Evolutionary conservation across 2,113 vertebrate species (phyloP).

Genomic region (Macroglossus sobrinus): DNA sequence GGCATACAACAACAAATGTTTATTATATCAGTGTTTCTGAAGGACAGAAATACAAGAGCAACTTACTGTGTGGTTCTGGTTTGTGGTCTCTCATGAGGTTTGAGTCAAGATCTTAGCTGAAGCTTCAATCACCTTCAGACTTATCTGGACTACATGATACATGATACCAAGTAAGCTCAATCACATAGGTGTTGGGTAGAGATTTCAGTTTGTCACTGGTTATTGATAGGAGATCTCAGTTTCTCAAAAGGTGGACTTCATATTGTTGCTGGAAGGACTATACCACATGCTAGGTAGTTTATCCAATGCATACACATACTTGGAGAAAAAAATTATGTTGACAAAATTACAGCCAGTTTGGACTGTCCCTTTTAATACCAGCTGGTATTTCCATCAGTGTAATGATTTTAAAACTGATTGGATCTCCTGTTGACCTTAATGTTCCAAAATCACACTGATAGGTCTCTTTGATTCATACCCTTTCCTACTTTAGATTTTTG

Average conservation of each 20-base stretch:
- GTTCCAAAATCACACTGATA: neutral
- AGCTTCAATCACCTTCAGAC: neutral
- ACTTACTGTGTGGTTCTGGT: neutral
- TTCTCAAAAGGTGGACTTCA: neutral
- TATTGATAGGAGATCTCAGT: neutral
- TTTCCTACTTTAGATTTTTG: neutral
- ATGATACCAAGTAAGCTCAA: neutral
- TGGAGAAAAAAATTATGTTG: neutral
- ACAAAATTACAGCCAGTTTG: neutral
- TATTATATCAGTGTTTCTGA: neutral
- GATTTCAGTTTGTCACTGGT: neutral
- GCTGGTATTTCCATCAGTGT: neutral
- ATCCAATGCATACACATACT: neutral
- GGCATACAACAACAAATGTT: neutral
- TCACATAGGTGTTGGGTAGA: neutral
- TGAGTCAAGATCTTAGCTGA: neutral
- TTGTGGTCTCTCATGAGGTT: neutral
- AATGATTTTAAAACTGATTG: constrained; percentile 4
- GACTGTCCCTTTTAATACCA: neutral
- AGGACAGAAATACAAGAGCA: neutral
- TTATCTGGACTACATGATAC: neutral
- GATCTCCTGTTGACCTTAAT: neutral
- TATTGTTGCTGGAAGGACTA: neutral
- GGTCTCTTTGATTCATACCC: neutral
- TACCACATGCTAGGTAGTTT: neutral